Base-by-base conservation (phyloP, 1,140 invertebrate genomes). In the Micrasema longulum region DNA sequence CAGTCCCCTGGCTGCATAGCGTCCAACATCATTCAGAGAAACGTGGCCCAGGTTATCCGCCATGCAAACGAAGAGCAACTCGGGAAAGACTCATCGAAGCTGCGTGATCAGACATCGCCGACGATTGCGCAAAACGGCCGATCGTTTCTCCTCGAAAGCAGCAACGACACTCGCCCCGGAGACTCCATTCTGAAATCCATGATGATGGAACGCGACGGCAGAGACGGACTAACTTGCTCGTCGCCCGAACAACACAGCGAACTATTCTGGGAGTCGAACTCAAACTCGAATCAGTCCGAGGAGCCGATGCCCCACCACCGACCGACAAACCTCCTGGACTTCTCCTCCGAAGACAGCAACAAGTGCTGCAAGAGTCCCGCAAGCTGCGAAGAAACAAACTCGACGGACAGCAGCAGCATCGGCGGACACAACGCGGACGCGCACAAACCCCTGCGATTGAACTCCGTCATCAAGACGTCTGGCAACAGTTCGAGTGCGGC, bases 271-370 rank as follows among this genome's bases (percentile, higher is more conserved):
- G 83, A 85, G 57, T 82, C 82, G 0, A 83, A 81, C 41, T 82
- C 82, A 0, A 77, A 80, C 1, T 82, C 80, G 0, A 81, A 82
- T 53, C 77, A 81, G n/a, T 80, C 79, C 0, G 81, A 83, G 16
- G 73, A 79, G 43, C 75, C 79, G 1, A 73, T 83, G 11, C 80
- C 80, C 0, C 69, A 71, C 36, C 69, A 71, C 16, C 41, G 43
- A 11, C 67, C 74, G 14, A 47, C 70, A 6, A 68, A 68, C 47
- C 48, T 76, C 4, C 57, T 84, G 10, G 83, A 84, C 69, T 85
- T 83, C 48, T 84, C 83, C 53, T 83, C 81, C 53, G 84, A 85
- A 72, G 84, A 85, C 65, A 84, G 82, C 68, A 83, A 85, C 62
- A 84, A 84, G 50, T 84, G 83, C 64, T 84, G 83, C 71, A 85